Conservation (phyloP, 1,140 invertebrate species). For the Tetramorium simillimum region DNA sequence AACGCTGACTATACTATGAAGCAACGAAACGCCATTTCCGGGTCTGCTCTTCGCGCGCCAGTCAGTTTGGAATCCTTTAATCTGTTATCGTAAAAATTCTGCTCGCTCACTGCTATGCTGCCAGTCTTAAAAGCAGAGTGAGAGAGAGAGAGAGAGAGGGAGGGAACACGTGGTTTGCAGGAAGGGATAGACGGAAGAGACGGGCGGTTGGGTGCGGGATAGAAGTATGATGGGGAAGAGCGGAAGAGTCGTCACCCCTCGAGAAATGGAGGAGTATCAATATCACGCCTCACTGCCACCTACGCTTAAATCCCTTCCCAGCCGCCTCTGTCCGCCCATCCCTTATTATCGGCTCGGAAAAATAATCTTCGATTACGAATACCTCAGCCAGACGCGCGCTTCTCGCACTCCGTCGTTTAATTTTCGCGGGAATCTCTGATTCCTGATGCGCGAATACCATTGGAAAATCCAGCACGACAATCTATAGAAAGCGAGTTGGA, state of each 20-base stretch:
- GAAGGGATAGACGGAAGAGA: conserved; percentile 27
- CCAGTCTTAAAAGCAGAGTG: conserved; percentile 60
- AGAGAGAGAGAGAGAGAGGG: neutral
- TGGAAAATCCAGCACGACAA: conserved; percentile 32
- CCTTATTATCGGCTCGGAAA: conserved; percentile 79
- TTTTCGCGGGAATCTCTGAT: conserved; percentile 61
- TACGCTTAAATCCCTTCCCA: conserved; percentile 66
- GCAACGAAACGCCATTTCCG: conserved; percentile 57
- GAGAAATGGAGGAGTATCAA: conserved; percentile 80
- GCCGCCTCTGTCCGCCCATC: conserved; percentile 57
- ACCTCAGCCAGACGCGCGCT: conserved; percentile 33
- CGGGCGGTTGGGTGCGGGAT: conserved; percentile 4
- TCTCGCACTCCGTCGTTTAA: conserved; percentile 56
- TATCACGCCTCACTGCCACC: conserved; percentile 80
- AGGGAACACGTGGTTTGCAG: conserved; percentile 31
- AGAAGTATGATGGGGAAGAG: conserved; percentile 58
- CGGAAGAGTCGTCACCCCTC: conserved; percentile 75
- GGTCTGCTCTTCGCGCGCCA: conserved; percentile 66
- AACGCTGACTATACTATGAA: conserved; percentile 39
- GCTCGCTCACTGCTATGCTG: conserved; percentile 68
- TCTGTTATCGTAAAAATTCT: conserved; percentile 80
- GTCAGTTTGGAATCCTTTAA: conserved; percentile 66
- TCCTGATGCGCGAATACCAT: conserved; percentile 31
- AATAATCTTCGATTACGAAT: conserved; percentile 78
- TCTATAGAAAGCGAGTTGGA: conserved; percentile 24